phyloP scores from a whole-genome alignment of 2,888 invertebrate species.

The Sycophila texana region DNA sequence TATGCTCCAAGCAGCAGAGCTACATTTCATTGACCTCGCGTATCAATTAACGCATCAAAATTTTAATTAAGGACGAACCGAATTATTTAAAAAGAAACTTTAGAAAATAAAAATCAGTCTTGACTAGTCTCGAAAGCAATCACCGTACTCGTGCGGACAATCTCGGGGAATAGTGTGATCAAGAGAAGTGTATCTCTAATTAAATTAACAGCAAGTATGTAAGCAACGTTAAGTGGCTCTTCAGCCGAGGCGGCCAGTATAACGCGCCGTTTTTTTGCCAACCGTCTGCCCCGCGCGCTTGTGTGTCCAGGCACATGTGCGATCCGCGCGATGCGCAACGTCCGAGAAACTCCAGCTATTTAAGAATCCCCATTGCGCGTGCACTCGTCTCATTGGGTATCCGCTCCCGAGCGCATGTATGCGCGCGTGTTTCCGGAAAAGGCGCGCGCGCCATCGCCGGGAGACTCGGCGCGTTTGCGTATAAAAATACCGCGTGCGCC shows the following conservation, averaged over 20 bases:
- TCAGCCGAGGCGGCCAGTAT: not conserved
- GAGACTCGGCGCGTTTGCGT: not conserved
- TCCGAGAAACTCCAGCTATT: constrained; percentile 42
- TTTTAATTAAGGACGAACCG: too few relatives aligned
- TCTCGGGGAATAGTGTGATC: constrained; percentile 40
- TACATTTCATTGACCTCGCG: too few relatives aligned
- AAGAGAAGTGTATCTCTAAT: constrained; percentile 46
- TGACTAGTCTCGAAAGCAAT: not conserved
- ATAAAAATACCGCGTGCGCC: not conserved
- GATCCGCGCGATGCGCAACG: not conserved
- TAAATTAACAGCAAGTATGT: constrained; percentile 50
- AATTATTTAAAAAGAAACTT: not conserved
- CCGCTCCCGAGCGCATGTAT: not conserved
- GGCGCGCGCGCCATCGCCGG: not conserved
- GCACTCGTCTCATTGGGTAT: too few relatives aligned
- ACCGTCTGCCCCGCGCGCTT: constrained; percentile 25
- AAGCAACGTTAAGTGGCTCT: constrained; percentile 44
- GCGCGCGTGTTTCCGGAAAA: constrained; percentile 23
- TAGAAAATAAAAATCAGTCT: not conserved
- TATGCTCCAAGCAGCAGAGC: too few relatives aligned
- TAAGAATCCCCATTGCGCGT: constrained; percentile 22
- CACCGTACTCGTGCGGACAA: not conserved
- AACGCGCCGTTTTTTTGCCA: constrained; percentile 36
- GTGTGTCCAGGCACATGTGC: not conserved
- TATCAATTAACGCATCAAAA: too few relatives aligned